Percentiles rank a stretch among this genome's conserved stretches.
Conservation (phyloP, 2,113 vertebrate species). For the Amphiprion ocellaris region DNA sequence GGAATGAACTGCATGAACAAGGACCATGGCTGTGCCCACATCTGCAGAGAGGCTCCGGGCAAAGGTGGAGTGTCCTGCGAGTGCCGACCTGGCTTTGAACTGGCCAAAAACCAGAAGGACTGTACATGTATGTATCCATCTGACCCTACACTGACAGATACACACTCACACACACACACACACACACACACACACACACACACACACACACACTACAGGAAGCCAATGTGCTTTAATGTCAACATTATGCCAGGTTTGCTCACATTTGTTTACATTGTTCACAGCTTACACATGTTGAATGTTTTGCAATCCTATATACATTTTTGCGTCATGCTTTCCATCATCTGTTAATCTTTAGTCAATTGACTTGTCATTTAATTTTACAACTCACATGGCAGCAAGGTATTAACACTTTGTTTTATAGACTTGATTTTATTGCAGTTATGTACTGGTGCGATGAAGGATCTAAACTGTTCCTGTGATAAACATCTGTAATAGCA, state of each 20-base stretch:
- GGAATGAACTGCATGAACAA: constrained; percentile 99
- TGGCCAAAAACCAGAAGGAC: constrained; percentile 97
- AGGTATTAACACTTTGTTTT: constrained; percentile 53
- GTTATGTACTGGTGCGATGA: constrained; percentile 34
- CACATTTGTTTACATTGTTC: background rate
- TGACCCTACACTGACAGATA: background rate
- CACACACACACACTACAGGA: background rate
- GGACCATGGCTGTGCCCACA: constrained; percentile 97
- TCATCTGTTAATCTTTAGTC: constrained; percentile 41
- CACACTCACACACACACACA: background rate
- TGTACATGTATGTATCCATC: constrained; percentile 94
- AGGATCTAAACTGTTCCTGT: constrained; percentile 44
- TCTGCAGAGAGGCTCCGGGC: constrained; percentile 95
- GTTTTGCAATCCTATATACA: background rate
- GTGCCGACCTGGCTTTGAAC: constrained; percentile 97
- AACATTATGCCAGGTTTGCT: background rate
- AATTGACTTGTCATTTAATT: constrained; percentile 38
- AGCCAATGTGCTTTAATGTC: no score
- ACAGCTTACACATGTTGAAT: background rate
- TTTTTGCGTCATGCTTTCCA: background rate
- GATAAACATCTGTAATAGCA: constrained; percentile 66
- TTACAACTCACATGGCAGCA: constrained; percentile 30
- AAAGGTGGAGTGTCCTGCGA: constrained; percentile 98
- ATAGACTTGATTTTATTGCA: constrained; percentile 43
- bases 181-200: constrained; percentile 4